Conservation (phyloP, 2,888 invertebrate species). For the Arrhopalites spinosus region DNA sequence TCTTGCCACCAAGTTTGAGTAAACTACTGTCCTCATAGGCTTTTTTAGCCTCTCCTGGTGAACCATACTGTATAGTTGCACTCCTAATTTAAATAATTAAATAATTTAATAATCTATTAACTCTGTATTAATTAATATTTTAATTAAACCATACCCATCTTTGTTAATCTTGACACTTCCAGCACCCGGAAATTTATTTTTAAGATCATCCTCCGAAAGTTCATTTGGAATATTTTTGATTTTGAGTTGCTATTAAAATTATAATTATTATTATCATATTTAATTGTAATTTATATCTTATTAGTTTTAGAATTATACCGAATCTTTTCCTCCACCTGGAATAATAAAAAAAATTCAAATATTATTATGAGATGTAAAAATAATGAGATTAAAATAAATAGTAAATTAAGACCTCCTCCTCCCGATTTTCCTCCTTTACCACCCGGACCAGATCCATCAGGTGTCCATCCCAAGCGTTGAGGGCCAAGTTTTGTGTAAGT, state of each 20-base stretch:
- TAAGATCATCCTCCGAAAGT: background rate
- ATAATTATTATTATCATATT: too few species aligned
- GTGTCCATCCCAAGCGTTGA: background rate
- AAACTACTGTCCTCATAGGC: background rate
- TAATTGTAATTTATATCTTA: too few species aligned
- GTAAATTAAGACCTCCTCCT: background rate
- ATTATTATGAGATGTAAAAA: background rate
- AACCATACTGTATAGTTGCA: background rate
- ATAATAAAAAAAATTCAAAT: background rate
- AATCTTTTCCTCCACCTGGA: background rate
- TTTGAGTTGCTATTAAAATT: background rate
- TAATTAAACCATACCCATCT: background rate
- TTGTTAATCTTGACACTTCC: background rate
- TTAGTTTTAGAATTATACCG: background rate
- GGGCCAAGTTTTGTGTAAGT: background rate
- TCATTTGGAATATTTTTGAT: background rate
- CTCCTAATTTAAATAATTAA: background rate
- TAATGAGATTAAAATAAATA: background rate
- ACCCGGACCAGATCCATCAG: background rate
- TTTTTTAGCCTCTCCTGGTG: slow-evolving; percentile 1
- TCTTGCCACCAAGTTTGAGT: background rate
- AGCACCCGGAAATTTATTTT: slow-evolving; percentile 4
- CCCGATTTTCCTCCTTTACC: background rate
- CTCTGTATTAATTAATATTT: background rate
- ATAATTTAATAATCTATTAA: background rate